A percentile compares a stretch with the other conserved stretches of the same genome.
Evolutionary conservation across 1,140 invertebrate genomes (phyloP).

Genomic region (Drosophila pandora): DNA sequence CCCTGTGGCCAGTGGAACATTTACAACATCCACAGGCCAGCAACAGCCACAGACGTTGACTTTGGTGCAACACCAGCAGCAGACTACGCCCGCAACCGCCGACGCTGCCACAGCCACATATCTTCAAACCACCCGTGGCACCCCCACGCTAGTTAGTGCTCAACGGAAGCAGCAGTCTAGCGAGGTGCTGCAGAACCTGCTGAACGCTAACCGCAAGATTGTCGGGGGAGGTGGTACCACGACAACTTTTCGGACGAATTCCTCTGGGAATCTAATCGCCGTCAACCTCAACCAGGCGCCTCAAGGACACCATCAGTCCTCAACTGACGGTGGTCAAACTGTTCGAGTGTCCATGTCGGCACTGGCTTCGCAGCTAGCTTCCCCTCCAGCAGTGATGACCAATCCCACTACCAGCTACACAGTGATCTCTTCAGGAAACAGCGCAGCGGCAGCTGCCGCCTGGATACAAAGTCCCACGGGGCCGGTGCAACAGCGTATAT

Average conservation of each 20-base stretch:
- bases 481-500: slow-evolving; percentile 69
- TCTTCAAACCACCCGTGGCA: slow-evolving; percentile 67
- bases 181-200: slow-evolving; percentile 77
- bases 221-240: slow-evolving; percentile 61
- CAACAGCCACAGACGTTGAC: slow-evolving; percentile 63
- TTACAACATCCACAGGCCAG: slow-evolving; percentile 78
- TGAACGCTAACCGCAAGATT: slow-evolving; percentile 76
- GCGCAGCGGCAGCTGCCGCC: slow-evolving; percentile 48
- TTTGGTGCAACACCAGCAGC: slow-evolving; percentile 69
- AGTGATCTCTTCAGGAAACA: slow-evolving; percentile 61
- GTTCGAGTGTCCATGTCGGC: slow-evolving; percentile 83
- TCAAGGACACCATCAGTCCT: slow-evolving; percentile 51
- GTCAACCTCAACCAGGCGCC: slow-evolving; percentile 80
- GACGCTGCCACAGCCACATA: slow-evolving; percentile 65
- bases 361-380: slow-evolving; percentile 81
- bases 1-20: slow-evolving; percentile 81
- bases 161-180: slow-evolving; percentile 73
- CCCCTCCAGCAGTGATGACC: slow-evolving; percentile 82
- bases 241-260: slow-evolving; percentile 77
- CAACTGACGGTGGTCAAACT: slow-evolving; percentile 54
- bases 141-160: slow-evolving; percentile 56
- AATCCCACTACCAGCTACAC: slow-evolving; percentile 77
- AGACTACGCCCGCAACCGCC: slow-evolving; percentile 25
- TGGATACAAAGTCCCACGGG: slow-evolving; percentile 75
- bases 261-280: slow-evolving; percentile 84